Conservation (phyloP, 1,140 invertebrate genomes). For the Diorhabda carinulata region DNA sequence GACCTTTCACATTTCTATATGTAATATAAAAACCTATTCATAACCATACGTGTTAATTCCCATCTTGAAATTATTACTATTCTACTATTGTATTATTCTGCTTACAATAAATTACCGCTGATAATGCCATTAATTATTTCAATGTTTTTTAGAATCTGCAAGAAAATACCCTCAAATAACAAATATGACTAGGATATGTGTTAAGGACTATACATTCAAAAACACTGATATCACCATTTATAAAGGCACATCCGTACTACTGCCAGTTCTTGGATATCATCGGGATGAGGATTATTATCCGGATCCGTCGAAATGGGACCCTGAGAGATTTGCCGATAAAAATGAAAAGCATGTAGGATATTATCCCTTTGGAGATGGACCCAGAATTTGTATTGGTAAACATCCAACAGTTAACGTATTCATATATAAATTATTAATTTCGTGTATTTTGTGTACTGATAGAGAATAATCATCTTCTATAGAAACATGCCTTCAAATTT, state of each 20-base stretch:
- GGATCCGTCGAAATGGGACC: constrained; percentile 12
- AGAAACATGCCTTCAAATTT: no score
- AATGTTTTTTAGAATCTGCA: not conserved
- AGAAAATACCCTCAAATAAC: constrained; percentile 6
- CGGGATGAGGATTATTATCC: constrained; percentile 17
- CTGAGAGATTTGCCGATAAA: constrained; percentile 9
- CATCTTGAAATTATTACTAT: no score
- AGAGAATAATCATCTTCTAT: no score
- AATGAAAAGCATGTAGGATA: constrained; percentile 1
- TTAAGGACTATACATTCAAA: constrained; percentile 8
- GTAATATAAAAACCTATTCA: no score
- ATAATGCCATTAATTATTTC: not conserved
- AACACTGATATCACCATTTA: not conserved
- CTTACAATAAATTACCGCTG: not conserved
- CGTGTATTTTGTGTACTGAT: no score
- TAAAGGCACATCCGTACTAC: not conserved
- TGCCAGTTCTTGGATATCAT: constrained; percentile 8
- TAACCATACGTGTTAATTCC: no score
- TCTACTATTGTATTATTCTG: no score
- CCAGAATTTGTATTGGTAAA: constrained; percentile 21
- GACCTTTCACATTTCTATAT: no score
- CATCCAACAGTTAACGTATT: no score
- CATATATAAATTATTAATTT: no score
- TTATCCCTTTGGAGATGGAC: constrained; percentile 18
- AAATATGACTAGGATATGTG: constrained; percentile 9